Evolutionary conservation across 2,797 vertebrate genomes (phyloP), one percentile per base, ranked within the genome.

Genomic region (Esox masquinongy): DNA sequence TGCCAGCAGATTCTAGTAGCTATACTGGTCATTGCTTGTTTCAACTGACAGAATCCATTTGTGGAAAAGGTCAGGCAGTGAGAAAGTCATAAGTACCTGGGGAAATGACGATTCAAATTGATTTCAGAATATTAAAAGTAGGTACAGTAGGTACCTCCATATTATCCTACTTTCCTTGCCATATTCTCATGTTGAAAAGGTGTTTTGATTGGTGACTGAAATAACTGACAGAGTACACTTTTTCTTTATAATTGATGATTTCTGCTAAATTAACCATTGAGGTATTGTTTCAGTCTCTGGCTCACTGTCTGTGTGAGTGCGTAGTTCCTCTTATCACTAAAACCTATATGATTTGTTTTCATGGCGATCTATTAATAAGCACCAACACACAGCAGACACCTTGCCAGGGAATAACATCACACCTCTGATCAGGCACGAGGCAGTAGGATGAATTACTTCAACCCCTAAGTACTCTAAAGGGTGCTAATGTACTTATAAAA

Each of bases 81-180:
- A 90, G 85, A 91, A 90, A 86, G 87, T 92, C 90, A 89, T 72
- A 83, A 82, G 82, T 82, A 89, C 83, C 75, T 83, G 79, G 82
- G 67, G 86, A 89, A 85, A 81, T 75, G 74, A 83, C 79, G 34
- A 36, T 36, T 68, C 34, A 76, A 53, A 53, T 53, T n/a, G 19
- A 53, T 53, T 53, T 53, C 17, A 53, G 51, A 1, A 19, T 53
- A 53, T 7, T 53, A 53, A 53, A 17, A 19, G 7, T 51, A 51
- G 16, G 50, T 19, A 51, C n/a, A 34, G 34, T 34, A 34, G 51
- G 51, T 53, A 53, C 51, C 17, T 53, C 51, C n/a, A 53, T 53
- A 19, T 53, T n/a, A 7, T 53, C 16, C 2, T 53, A 53, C 17
- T 53, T 6, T 53, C 17, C 51, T 53, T 53, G 17, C 17, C 51